Evolutionary conservation across 1,140 invertebrate species (phyloP).

Genomic region (Bilobella aurantiaca): DNA sequence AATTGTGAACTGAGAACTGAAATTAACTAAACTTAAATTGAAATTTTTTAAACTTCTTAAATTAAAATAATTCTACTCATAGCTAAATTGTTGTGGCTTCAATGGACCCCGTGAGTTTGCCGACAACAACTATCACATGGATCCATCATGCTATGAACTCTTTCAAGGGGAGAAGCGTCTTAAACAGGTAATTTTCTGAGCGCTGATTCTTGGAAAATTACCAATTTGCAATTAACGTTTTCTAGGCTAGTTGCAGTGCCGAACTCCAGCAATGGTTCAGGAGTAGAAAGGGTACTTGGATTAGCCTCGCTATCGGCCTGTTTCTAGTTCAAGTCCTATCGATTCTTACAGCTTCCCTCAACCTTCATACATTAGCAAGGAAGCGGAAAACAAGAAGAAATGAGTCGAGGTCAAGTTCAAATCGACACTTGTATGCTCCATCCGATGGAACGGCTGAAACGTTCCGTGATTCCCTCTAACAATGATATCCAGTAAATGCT

Average conservation of each 20-base stretch:
- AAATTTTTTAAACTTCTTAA: conserved; percentile 7
- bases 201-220: not conserved
- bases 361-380: conserved; percentile 33
- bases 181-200: too few species aligned
- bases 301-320: conserved; percentile 37
- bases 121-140: conserved; percentile 40
- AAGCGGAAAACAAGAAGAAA: conserved; percentile 32
- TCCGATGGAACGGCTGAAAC: conserved; percentile 33
- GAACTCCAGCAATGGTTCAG: conserved; percentile 40
- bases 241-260: conserved; percentile 39
- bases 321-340: conserved; percentile 37
- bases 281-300: conserved; percentile 39
- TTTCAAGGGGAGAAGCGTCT: conserved; percentile 27
- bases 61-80: conserved; percentile 19
- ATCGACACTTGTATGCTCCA: conserved; percentile 32
- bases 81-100: conserved; percentile 44
- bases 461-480: conserved; percentile 33
- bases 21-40: conserved; percentile 15
- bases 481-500: too few species aligned
- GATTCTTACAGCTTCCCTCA: conserved; percentile 36
- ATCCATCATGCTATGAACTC: conserved; percentile 41
- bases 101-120: conserved; percentile 43
- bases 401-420: conserved; percentile 31
- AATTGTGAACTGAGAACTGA: too few species aligned
- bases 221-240: too few species aligned